phyloP scores from a whole-genome alignment of 1,140 invertebrate species.

The Drosophila lini region DNA sequence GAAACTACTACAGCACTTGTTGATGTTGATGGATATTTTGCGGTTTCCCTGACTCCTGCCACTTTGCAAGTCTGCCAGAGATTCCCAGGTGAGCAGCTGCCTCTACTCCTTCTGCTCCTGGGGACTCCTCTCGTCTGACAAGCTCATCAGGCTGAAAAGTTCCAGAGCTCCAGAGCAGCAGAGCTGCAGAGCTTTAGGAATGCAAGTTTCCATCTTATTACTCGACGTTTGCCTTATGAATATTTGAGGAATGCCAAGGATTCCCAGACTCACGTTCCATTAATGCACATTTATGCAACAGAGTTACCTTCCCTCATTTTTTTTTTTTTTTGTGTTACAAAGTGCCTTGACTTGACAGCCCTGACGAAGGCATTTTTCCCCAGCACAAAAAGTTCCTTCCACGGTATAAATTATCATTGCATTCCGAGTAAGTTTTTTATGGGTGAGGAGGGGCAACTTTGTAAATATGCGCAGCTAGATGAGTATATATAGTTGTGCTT shows the following conservation, averaged over 20 bases:
- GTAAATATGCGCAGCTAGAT: background rate
- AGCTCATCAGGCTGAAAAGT: constrained; percentile 25
- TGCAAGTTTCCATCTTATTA: constrained; percentile 23
- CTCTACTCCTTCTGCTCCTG: background rate
- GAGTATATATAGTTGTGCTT: constrained; percentile 13
- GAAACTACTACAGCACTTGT: constrained; percentile 51
- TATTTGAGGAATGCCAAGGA: constrained; percentile 31
- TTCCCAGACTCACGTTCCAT: constrained; percentile 20
- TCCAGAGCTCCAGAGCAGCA: background rate
- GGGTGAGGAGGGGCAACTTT: background rate
- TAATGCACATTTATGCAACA: constrained; percentile 41
- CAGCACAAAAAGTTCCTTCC: background rate
- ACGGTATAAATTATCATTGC: constrained; percentile 23
- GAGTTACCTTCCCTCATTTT: constrained; percentile 1
- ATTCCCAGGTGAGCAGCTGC: constrained; percentile 9
- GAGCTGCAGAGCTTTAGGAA: constrained; percentile 9
- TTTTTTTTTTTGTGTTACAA: constrained; percentile 4
- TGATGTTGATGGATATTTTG: constrained; percentile 69
- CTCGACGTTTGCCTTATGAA: constrained; percentile 44
- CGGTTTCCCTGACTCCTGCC: constrained; percentile 31
- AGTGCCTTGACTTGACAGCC: constrained; percentile 21
- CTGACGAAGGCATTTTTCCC: constrained; percentile 22
- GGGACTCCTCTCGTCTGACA: constrained; percentile 30
- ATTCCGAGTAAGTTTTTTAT: background rate
- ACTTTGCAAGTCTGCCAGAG: background rate